Evolutionary conservation across 2,113 vertebrate genomes (phyloP).

Genomic region (Festucalex cinctus): DNA sequence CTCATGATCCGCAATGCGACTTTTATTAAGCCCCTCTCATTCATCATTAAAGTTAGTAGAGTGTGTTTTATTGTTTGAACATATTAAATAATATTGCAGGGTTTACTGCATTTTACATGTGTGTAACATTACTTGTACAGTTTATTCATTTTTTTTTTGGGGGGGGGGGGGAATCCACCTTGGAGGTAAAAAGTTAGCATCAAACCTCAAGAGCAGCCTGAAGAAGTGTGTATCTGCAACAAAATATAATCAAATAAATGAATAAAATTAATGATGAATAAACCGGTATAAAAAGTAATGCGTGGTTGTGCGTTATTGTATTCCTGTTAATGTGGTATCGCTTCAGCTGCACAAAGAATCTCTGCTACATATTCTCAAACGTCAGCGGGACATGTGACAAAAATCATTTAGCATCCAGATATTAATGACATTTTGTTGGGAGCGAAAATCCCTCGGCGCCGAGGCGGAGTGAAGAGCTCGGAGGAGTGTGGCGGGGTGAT

Average conservation of each 20-base stretch:
- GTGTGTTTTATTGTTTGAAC: not conserved
- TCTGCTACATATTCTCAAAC: not conserved
- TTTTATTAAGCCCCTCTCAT: not conserved
- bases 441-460: not conserved
- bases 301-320: not conserved
- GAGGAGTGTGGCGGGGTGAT: slow-evolving; percentile 6
- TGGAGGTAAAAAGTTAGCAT: not conserved
- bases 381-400: not conserved
- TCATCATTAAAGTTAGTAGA: not conserved
- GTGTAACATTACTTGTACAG: not conserved
- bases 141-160: not conserved
- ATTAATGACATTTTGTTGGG: slow-evolving; percentile 6
- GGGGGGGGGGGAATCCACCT: too few species aligned
- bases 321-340: not conserved
- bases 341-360: not conserved
- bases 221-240: not conserved
- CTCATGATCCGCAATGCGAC: not conserved
- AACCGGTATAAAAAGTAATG: not conserved
- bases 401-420: not conserved
- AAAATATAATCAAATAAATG: not conserved
- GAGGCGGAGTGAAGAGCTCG: not conserved
- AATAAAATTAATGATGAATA: not conserved
- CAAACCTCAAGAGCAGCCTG: not conserved
- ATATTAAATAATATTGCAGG: not conserved
- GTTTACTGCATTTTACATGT: not conserved